Conservation (phyloP, 2,888 invertebrate genomes). For the Idaea straminata region DNA sequence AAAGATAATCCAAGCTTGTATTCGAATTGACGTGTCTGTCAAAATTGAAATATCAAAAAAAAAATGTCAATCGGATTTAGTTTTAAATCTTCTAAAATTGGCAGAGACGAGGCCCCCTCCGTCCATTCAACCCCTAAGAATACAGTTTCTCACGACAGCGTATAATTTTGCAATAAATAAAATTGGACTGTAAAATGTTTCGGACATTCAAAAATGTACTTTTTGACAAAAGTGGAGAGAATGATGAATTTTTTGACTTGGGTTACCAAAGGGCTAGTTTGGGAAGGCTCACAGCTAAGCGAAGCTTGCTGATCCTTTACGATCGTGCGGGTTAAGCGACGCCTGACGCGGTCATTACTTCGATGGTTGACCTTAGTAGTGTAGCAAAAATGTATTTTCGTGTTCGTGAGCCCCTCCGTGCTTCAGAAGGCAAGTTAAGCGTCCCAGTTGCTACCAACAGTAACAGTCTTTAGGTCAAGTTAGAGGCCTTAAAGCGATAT, state of each 20-base stretch:
- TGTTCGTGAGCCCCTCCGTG: too few species aligned
- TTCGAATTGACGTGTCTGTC: neutral
- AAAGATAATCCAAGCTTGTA: neutral
- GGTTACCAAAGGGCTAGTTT: neutral
- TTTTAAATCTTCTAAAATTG: slow-evolving; percentile 37
- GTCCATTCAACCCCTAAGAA: slow-evolving; percentile 16
- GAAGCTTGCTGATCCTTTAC: too few species aligned
- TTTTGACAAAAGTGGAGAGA: neutral
- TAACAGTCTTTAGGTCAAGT: too few species aligned
- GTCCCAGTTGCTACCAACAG: too few species aligned
- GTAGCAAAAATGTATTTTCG: too few species aligned
- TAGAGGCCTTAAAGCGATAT: too few species aligned
- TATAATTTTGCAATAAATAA: slow-evolving; percentile 76
- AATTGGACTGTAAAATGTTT: slow-evolving; percentile 71
- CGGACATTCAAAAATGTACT: slow-evolving; percentile 39
- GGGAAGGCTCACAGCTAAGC: too few species aligned
- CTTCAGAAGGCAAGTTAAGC: too few species aligned
- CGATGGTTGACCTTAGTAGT: too few species aligned
- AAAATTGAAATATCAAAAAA: slow-evolving; percentile 2
- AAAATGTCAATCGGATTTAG: slow-evolving; percentile 27
- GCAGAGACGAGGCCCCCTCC: slow-evolving; percentile 18
- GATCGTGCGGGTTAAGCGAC: too few species aligned
- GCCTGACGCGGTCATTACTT: too few species aligned
- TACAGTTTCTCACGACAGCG: slow-evolving; percentile 63
- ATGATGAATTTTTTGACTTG: neutral